phyloP scores from a whole-genome alignment of 2,113 vertebrate species.

The Periophthalmus modestus region DNA sequence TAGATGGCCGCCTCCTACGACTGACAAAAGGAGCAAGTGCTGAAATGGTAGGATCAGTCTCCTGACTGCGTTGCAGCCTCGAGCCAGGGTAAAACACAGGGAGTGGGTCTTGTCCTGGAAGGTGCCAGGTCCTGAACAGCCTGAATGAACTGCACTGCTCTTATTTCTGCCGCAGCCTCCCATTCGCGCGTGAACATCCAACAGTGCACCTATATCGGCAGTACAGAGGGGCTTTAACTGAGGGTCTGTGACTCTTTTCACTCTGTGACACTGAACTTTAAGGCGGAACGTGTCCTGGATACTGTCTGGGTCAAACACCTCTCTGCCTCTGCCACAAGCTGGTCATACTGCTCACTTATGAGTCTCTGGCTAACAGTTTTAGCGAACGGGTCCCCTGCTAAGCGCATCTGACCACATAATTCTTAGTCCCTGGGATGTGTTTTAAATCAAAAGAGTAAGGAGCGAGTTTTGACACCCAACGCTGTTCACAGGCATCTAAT shows the following conservation, averaged over 20 bases:
- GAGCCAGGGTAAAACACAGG: not conserved
- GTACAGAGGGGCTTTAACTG: not conserved
- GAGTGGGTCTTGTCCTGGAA: too few species aligned
- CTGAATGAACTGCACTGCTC: not conserved
- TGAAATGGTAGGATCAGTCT: not conserved
- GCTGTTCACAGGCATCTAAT: not conserved
- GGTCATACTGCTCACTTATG: not conserved
- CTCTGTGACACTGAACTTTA: not conserved
- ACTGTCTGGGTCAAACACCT: not conserved
- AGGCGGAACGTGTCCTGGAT: not conserved
- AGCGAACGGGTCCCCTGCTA: not conserved
- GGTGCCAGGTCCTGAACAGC: not conserved
- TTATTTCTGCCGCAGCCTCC: not conserved
- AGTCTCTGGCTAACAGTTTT: not conserved
- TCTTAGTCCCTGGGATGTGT: not conserved
- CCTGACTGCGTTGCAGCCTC: not conserved
- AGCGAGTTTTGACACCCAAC: not conserved
- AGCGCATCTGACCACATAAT: not conserved
- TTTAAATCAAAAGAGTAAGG: not conserved
- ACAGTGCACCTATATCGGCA: not conserved
- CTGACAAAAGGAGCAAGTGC: not conserved
- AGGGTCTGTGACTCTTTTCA: not conserved
- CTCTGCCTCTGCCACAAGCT: not conserved
- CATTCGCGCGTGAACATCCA: not conserved
- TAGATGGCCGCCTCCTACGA: not conserved